These are phyloP conservation scores for Rhyacichthys aspro DNA, from an alignment of 2,797 vertebrate genomes.

Conservation along the genomic window DNA sequence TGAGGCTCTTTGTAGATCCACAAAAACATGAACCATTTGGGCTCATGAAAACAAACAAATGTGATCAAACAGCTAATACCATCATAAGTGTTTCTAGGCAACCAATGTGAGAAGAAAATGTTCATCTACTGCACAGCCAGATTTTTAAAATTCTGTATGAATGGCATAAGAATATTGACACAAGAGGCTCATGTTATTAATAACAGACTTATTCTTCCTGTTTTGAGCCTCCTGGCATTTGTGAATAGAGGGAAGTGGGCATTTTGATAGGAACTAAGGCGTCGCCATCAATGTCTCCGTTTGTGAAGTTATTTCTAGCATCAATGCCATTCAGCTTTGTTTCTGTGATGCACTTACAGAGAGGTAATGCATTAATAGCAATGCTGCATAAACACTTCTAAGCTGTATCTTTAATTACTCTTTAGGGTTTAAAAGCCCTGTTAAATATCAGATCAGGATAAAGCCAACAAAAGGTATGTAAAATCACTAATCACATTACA, in stretches of 20 bases:
- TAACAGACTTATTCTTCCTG: slow-evolving; percentile 54
- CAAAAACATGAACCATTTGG: slow-evolving; percentile 37
- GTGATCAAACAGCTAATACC: slow-evolving; percentile 49
- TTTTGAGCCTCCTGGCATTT: slow-evolving; percentile 50
- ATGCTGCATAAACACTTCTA: too few species aligned
- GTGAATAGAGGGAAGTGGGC: slow-evolving; percentile 67
- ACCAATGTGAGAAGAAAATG: slow-evolving; percentile 38
- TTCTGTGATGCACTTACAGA: too few species aligned
- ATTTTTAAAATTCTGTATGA: neutral
- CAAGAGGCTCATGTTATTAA: slow-evolving; percentile 44
- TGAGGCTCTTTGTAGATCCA: too few species aligned
- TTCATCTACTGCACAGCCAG: too few species aligned
- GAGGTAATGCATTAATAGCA: too few species aligned
- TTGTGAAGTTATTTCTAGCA: slow-evolving; percentile 42
- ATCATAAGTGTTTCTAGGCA: slow-evolving; percentile 66
- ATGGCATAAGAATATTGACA: slow-evolving; percentile 22
- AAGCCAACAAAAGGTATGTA: neutral
- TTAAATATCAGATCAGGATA: too few species aligned
- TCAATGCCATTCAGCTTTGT: slow-evolving; percentile 21
- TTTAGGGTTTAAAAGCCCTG: too few species aligned
- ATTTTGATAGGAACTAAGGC: slow-evolving; percentile 38
- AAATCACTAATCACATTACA: neutral
- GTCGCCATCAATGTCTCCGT: slow-evolving; percentile 22
- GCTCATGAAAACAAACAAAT: slow-evolving; percentile 33
- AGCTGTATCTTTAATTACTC: too few species aligned